phyloP scores from a whole-genome alignment of 2,797 vertebrate genomes.

The Coilia nasus region DNA sequence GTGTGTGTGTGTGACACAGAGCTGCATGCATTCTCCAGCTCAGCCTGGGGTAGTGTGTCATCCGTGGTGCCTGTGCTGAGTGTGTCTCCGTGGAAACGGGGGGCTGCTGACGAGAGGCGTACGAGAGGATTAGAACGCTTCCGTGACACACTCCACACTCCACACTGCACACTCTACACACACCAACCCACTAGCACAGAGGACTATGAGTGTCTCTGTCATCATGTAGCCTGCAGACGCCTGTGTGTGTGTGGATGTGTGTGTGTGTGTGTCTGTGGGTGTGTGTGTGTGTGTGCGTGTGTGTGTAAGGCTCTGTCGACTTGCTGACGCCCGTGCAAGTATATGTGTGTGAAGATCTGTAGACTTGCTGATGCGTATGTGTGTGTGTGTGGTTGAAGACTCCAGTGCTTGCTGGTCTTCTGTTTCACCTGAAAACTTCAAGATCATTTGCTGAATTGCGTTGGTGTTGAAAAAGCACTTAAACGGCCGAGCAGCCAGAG shows the following conservation, averaged over 20 bases:
- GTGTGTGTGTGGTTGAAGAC: background rate
- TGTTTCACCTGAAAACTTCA: background rate
- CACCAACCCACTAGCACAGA: background rate
- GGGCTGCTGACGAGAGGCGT: background rate
- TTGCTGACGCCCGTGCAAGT: background rate
- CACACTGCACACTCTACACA: slow-evolving; percentile 6
- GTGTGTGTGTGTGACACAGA: background rate
- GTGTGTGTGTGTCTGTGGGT: too few species aligned
- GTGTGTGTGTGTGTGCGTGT: background rate
- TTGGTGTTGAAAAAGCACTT: background rate
- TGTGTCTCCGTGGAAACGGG: background rate
- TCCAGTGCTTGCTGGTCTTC: background rate
- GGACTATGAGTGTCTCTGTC: background rate
- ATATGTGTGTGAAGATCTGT: background rate
- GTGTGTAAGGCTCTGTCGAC: background rate
- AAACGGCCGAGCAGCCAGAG: background rate
- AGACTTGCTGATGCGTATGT: background rate
- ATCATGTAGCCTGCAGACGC: background rate
- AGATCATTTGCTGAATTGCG: background rate
- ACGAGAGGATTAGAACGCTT: background rate
- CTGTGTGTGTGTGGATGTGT: too few species aligned
- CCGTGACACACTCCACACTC: background rate
- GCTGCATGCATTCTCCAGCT: background rate
- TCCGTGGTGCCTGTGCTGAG: background rate
- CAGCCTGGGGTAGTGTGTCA: slow-evolving; percentile 1